Base-by-base conservation (phyloP, 2,797 vertebrate species). In the Arrhamphus sclerolepis region DNA sequence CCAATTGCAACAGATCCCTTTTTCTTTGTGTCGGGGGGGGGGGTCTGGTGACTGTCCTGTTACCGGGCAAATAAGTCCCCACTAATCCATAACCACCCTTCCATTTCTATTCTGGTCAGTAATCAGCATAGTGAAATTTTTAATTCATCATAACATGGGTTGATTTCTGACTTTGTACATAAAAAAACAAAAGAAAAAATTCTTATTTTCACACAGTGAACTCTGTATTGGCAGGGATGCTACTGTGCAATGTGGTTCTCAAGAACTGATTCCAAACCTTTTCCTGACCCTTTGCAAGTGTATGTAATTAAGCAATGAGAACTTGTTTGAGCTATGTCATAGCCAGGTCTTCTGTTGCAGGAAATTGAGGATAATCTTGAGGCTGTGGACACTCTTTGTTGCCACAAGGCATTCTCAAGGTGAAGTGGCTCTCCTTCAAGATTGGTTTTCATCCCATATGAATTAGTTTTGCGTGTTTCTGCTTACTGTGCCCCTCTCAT, bases 311-410 rank as follows among this genome's bases (percentile, higher is more conserved):
- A 82, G 69, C 68, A 81, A 72, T 55, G 69, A 79, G 75, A 80
- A 68, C 54, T 73, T 46, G 73, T 73, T 80, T 79, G 62, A 77
- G 65, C 66, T 56, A 31, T 34, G 50, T 58, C 59, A 56, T 52
- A 65, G 66, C 63, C 67, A 44, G 61, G 64, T 51, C 67, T 68
- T 81, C 69, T 78, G 50, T 70, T 68, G 81, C 87, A 91, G 89
- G 88, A 90, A 91, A 90, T 90, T 71, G 80, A 85, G 82, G 86
- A 78, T 89, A 85, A 89, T 88, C 86, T 77, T 19, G 56, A 73
- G 59, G 50, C 76, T 83, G 77, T 81, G 76, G 81, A 70, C 20
- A n/a, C 56, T 77, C 64, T 69, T 70, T 84, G 78, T 82, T 84
- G 86, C 87, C 82, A 83, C 75, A 67, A 81, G 86, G 84, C 78